Evolutionary conservation across 1,140 invertebrate species (phyloP).

Genomic region (Drosophila ambigua): DNA sequence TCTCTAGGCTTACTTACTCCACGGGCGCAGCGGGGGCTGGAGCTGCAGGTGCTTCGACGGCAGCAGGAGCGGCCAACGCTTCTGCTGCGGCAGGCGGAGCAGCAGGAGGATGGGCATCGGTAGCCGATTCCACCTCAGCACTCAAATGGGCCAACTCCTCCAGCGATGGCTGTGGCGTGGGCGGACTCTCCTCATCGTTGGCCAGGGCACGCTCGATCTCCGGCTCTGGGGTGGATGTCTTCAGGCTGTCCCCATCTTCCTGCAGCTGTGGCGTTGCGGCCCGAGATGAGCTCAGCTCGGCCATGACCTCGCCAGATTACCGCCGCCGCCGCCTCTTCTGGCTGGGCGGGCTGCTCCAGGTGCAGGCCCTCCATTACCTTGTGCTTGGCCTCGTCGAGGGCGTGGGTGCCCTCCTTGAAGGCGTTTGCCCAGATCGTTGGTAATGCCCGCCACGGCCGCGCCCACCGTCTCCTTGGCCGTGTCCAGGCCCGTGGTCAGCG

Average conservation of each 20-base stretch:
- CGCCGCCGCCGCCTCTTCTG: background rate
- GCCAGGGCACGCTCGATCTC: conserved; percentile 78
- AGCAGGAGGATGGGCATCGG: too few relatives aligned
- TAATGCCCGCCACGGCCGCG: conserved; percentile 72
- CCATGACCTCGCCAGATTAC: background rate
- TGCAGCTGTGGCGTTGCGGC: conserved; percentile 55
- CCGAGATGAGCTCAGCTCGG: conserved; percentile 45
- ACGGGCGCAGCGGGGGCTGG: conserved; percentile 30
- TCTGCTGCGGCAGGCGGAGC: background rate
- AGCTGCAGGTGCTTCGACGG: conserved; percentile 20
- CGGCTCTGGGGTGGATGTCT: conserved; percentile 79
- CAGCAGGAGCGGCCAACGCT: conserved; percentile 5
- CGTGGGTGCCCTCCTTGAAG: conserved; percentile 69
- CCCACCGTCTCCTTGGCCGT: conserved; percentile 75
- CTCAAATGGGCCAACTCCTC: conserved; percentile 67
- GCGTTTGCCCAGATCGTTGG: conserved; percentile 73
- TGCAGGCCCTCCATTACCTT: conserved; percentile 72
- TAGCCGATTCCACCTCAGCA: conserved; percentile 22
- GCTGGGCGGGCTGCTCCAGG: conserved; percentile 27
- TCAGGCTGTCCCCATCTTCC: conserved; percentile 70
- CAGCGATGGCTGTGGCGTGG: conserved; percentile 76
- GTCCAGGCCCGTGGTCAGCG: conserved; percentile 59
- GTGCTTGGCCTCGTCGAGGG: conserved; percentile 70
- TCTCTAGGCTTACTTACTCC: conserved; percentile 55
- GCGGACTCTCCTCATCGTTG: conserved; percentile 68